Base-by-base conservation (phyloP, 2,888 invertebrate species). In the Agrilus mali region DNA sequence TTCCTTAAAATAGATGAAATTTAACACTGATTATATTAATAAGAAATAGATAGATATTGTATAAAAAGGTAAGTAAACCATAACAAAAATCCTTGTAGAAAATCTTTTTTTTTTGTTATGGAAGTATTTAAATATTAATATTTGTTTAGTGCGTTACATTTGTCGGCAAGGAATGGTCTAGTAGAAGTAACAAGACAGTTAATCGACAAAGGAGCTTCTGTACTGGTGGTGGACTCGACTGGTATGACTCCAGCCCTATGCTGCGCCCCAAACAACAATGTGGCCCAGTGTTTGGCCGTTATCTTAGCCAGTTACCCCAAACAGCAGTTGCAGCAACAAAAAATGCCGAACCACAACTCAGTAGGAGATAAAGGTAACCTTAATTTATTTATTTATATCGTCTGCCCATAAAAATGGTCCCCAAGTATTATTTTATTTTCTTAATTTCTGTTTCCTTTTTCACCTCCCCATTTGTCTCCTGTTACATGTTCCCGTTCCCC, bases 221-320 rank as follows among this genome's bases (percentile, higher is more conserved):
- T 78, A 2, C 60, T 71, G 40, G 71, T 72, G 1, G 66, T 72
- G 4, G 79, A 80, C 57, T 65, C 67, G 33, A 71, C 72, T 50
- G 78, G 78, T 34, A 64, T 75, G 50, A 77, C 76, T 1, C 78
- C 80, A n/a, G 77, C 77, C 3, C 59, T 80, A 46, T 71, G 74
- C 34, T 79, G 79, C 60, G 77, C 78, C 12, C 75, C 77, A 2
- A 75, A 72, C 59, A 64, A 66, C 38, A 68, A 69, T 39, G 77
- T 78, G 7, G 78, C 78, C 13, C 73, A 76, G 51, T 79, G 79
- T 58, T 65, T 80, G 39, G 69, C 74, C 22, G 70, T 77, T 27
- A 76, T 78, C 52, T 51, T 65, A 36, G 57, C 60, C 38, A 56
- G 57, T 45, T 50, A 50, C 39, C 41, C 52, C 13, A 37, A 45